Base-by-base conservation (phyloP, 1,140 invertebrate genomes). In the Drosophila erecta region DNA sequence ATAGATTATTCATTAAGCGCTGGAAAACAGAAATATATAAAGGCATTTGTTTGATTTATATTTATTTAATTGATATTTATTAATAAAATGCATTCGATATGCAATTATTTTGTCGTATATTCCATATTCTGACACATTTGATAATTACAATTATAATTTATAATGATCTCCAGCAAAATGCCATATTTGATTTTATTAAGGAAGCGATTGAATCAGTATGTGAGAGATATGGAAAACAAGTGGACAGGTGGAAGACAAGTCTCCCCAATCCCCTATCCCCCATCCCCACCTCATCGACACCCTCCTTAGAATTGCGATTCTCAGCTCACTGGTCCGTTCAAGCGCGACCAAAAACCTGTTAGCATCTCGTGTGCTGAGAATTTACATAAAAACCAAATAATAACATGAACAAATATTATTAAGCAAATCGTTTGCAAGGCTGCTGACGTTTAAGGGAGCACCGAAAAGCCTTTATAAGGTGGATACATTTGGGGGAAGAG, bases 401-500 rank as follows among this genome's bases (percentile, higher is more conserved):
- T 43, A 61, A 67, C 55, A 79, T 69, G 57, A 57, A 46, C 50
- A 62, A 61, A 77, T 75, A 38, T 43, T 50, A 64, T 71, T 75
- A 79, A 70, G 64, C 67, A 85, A 85, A 85, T 57, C 43, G 55
- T 38, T 69, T 37, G 27, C 40, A 76, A 56, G 38, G 22, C 59
- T 55, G 56, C 10, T 47, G 65, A 65, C 30, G 59, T 67, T 59
- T 51, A 43, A 64, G 43, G 40, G 59, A 57, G 14, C 43, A n/a
- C n/a, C 33, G 41, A 35, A 22, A 50, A 64, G 14, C 40, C 60
- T 86, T 87, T 86, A 87, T 79, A 86, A 87, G 54, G 41, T 40
- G 65, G 8, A 3, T 3, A 14, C 47, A 38, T n/a, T 49, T n/a
- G 15, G 17, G 40, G 38, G 51, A 58, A 56, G 22, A 65, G 33